Evolutionary conservation across 2,113 vertebrate species (phyloP).

Genomic region (Takifugu bimaculatus): DNA sequence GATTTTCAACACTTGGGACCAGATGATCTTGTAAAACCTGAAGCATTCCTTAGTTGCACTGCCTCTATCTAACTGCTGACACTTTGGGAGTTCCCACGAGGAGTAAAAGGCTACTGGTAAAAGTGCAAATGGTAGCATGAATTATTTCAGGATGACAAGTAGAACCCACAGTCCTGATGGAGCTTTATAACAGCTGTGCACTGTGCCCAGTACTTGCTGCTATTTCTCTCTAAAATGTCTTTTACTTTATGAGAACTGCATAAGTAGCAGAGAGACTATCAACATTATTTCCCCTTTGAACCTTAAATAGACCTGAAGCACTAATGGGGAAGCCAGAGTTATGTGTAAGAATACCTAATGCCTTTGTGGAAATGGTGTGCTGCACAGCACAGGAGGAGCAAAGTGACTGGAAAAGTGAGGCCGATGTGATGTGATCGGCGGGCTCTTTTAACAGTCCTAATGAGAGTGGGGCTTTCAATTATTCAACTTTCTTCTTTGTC

Average conservation of each 20-base stretch:
- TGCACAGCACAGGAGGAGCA: slow-evolving; percentile 45
- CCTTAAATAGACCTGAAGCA: slow-evolving; percentile 50
- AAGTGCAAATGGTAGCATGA: slow-evolving; percentile 64
- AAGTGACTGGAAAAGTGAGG: slow-evolving; percentile 62
- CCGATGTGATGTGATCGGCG: slow-evolving; percentile 61
- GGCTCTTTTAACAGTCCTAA: slow-evolving; percentile 56
- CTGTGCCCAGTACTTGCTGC: slow-evolving; percentile 53
- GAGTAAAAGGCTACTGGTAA: slow-evolving; percentile 42
- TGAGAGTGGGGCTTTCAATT: slow-evolving; percentile 65
- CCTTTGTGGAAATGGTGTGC: slow-evolving; percentile 31
- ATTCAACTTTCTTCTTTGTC: slow-evolving; percentile 66
- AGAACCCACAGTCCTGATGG: slow-evolving; percentile 4
- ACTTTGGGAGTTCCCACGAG: slow-evolving; percentile 24
- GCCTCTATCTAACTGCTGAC: slow-evolving; percentile 23
- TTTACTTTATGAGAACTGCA: slow-evolving; percentile 54
- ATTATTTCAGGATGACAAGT: slow-evolving; percentile 59
- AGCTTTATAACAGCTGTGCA: slow-evolving; percentile 49
- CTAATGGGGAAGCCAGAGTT: slow-evolving; percentile 52
- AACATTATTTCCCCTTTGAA: slow-evolving; percentile 63
- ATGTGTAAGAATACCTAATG: slow-evolving; percentile 67
- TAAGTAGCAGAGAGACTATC: slow-evolving; percentile 64
- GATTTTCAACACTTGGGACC: slow-evolving; percentile 4
- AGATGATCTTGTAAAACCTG: slow-evolving; percentile 20
- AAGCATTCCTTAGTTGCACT: slow-evolving; percentile 12
- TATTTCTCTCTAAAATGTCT: slow-evolving; percentile 55